Percentiles rank a stretch among this genome's conserved stretches.
phyloP scores from a whole-genome alignment of 2,888 invertebrate genomes.

The Nephrotoma flavescens region DNA sequence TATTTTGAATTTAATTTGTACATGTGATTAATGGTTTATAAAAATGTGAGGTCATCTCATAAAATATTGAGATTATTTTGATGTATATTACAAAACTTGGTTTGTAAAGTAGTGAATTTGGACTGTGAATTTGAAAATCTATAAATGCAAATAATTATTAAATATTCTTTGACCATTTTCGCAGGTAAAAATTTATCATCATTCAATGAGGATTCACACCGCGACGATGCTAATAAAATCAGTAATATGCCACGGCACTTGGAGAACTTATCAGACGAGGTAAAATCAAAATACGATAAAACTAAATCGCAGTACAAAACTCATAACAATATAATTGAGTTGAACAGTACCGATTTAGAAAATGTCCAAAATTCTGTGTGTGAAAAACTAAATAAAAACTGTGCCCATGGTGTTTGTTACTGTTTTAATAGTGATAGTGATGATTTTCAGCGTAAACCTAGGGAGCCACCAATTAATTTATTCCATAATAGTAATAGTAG shows the following conservation, averaged over 20 bases:
- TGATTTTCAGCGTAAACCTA: constrained; percentile 14
- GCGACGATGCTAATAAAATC: not conserved
- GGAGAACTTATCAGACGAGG: not conserved
- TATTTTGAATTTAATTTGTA: too few species aligned
- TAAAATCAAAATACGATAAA: not conserved
- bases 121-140: too few species aligned
- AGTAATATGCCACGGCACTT: not conserved
- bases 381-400: constrained; percentile 21
- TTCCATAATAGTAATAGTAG: not conserved
- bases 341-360: constrained; percentile 7
- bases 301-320: not conserved
- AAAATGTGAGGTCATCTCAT: too few species aligned
- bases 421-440: constrained; percentile 32
- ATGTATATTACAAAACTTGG: too few species aligned
- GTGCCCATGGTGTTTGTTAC: constrained; percentile 29
- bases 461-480: constrained; percentile 6
- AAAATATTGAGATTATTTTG: too few species aligned
- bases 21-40: too few species aligned
- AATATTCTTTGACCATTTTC: not conserved
- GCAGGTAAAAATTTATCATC: not conserved
- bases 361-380: constrained; percentile 13
- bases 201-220: not conserved
- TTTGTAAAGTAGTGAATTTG: too few species aligned
- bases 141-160: not conserved
- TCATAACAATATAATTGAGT: not conserved